Base-by-base conservation (phyloP, 2,113 vertebrate genomes). In the Pimephales promelas region DNA sequence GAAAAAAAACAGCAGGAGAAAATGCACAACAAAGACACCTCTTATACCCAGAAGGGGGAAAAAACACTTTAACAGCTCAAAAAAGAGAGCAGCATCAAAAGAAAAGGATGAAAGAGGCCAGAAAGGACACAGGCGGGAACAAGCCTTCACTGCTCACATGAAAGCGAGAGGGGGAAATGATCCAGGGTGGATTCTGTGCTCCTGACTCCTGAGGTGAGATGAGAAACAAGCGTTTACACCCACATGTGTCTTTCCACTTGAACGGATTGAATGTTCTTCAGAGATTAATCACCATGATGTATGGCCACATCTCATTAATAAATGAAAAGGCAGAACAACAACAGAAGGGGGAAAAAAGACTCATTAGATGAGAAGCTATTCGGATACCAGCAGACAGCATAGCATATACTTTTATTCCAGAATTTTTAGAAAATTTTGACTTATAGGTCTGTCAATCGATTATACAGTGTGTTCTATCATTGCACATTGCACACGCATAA, bases 21-120 rank as follows among this genome's bases (percentile, higher is more conserved):
- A 74, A 26, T 75, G 72, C 61, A 36, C 81, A 83, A 83, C 81
- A 83, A 83, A 83, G 56, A 74, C 71, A 36, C 24, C 56, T 74
- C 71, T 75, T 83, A 83, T 75, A 83, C 81, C 81, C 71, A 52
- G 81, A 75, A 75, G 81, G 81, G 62, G 40, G 2, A 59, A 75
- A 82, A 57, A 73, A 83, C 43, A 75, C 57, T 75, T 72, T 83
- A 75, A 75, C 81, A 83, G 75, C 56, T 64, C 9, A 28, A 75
- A 83, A 83, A 28, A 73, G 36, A 45, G 54, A 28, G 31, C 5
- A 72, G 81, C 70, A 83, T 83, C 71, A 83, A 83, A 83, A 75
- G 81, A 45, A 24, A 62, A 74, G 56, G 71, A 83, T 83, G 71
- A 83, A 83, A 83, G 81, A 64, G 56, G 71, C 36, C 71, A 74